Percentiles rank a stretch among this genome's conserved stretches.
Conservation (phyloP, 2,888 invertebrate genomes). For the Gastrophysa polygoni region DNA sequence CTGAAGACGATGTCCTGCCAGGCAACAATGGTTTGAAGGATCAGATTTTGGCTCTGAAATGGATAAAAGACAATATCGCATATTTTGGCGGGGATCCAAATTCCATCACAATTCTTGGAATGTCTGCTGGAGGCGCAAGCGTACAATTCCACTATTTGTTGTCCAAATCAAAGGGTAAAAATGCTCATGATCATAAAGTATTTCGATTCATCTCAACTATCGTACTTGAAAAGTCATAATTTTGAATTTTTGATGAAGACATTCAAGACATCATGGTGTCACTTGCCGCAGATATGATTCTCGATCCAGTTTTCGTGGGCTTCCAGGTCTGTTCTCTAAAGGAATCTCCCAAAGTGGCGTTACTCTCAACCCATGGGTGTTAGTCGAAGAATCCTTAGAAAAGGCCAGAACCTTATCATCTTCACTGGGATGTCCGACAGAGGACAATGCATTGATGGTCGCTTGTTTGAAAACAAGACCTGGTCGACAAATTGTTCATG, state of each 20-base stretch:
- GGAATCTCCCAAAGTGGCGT: slow-evolving; percentile 76
- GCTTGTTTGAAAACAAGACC: slow-evolving; percentile 69
- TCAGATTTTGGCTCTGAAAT: slow-evolving; percentile 50
- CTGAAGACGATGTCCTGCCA: slow-evolving; percentile 50
- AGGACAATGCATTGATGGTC: slow-evolving; percentile 56
- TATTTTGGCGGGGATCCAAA: slow-evolving; percentile 53
- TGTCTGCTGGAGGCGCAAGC: slow-evolving; percentile 53
- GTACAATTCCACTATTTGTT: slow-evolving; percentile 54
- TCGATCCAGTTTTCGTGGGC: background rate
- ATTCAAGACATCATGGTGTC: no score
- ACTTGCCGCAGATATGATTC: background rate
- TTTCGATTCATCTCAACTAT: background rate
- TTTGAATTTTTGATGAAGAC: no score
- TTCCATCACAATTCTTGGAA: slow-evolving; percentile 52
- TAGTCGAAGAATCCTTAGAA: slow-evolving; percentile 63
- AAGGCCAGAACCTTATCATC: slow-evolving; percentile 67
- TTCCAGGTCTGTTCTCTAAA: slow-evolving; percentile 63
- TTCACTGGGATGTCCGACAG: slow-evolving; percentile 67
- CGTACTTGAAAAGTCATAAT: no score
- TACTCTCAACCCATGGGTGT: slow-evolving; percentile 65
- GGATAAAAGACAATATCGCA: slow-evolving; percentile 53
- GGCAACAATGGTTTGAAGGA: slow-evolving; percentile 56
- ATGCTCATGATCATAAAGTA: background rate
- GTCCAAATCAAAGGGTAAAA: slow-evolving; percentile 45
- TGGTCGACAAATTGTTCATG: slow-evolving; percentile 65